Conservation (phyloP, 2,888 invertebrate genomes). For the Amphipyra berbera region DNA sequence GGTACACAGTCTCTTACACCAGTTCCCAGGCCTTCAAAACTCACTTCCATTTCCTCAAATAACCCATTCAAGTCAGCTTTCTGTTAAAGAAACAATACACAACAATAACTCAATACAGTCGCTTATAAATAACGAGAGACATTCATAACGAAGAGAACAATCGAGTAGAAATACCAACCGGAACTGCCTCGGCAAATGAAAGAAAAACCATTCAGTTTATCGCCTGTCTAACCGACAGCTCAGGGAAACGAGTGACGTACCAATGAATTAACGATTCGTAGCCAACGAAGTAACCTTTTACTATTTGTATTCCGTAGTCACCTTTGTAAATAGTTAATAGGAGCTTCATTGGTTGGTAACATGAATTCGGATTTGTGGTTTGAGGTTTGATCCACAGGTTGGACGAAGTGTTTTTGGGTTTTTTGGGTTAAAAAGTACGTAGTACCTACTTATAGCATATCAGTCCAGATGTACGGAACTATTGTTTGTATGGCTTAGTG, state of each 20-base stretch:
- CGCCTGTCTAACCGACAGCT: conserved; percentile 25
- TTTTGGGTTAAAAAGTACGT: too few species aligned
- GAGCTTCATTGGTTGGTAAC: not conserved
- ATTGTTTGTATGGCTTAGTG: too few species aligned
- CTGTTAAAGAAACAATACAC: not conserved
- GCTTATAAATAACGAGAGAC: not conserved
- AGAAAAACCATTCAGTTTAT: conserved; percentile 19
- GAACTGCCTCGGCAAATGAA: conserved; percentile 20
- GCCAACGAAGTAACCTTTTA: conserved; percentile 36
- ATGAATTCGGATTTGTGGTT: not conserved
- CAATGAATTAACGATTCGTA: conserved; percentile 50
- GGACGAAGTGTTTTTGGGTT: too few species aligned
- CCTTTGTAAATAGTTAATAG: conserved; percentile 41
- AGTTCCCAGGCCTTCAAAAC: too few species aligned
- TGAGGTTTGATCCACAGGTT: too few species aligned
- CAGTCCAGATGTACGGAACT: too few species aligned
- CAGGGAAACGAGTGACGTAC: conserved; percentile 34
- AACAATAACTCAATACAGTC: not conserved
- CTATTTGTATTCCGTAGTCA: conserved; percentile 10
- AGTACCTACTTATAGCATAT: too few species aligned
- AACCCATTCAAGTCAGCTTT: too few species aligned
- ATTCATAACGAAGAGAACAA: conserved; percentile 1
- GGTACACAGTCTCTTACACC: too few species aligned
- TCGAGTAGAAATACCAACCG: conserved; percentile 7
- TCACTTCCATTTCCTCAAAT: too few species aligned